phyloP scores from a whole-genome alignment of 2,113 vertebrate genomes.

The Sialia sialis region DNA sequence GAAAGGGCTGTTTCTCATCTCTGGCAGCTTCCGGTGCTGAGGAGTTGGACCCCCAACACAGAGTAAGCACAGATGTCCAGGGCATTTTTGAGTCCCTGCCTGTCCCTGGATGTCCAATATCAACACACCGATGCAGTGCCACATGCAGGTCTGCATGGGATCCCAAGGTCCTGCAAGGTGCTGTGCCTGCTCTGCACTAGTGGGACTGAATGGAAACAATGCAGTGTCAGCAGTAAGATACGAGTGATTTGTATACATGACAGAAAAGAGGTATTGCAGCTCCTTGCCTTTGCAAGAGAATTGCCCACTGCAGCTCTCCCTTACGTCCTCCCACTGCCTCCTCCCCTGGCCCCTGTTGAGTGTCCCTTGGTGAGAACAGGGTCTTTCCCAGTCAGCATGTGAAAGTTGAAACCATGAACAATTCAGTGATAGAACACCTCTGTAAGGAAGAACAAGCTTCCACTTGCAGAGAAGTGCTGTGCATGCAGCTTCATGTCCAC shows the following conservation, averaged over 20 bases:
- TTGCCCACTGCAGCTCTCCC: neutral
- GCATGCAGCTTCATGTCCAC: neutral
- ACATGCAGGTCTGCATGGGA: accelerated
- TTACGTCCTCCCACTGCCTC: neutral
- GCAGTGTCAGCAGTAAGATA: neutral
- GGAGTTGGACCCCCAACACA: neutral
- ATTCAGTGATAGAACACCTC: neutral
- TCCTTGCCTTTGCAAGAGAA: neutral
- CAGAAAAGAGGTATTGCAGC: accelerated
- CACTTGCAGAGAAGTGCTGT: neutral
- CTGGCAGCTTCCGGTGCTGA: neutral
- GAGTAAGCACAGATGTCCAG: accelerated
- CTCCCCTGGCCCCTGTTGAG: neutral
- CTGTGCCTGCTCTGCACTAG: neutral
- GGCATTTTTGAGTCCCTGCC: neutral
- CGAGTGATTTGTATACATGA: accelerated
- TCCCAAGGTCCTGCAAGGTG: neutral
- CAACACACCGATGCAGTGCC: accelerated
- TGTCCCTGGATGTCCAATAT: accelerated
- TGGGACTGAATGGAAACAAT: neutral
- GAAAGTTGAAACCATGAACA: neutral
- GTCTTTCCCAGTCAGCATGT: neutral
- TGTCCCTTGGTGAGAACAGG: neutral
- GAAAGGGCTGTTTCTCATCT: neutral
- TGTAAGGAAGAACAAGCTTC: neutral